Percentiles rank a stretch among this genome's conserved stretches.
These are phyloP conservation scores for Prunella fulvescens DNA, from an alignment of 2,113 vertebrate genomes.

Conservation along the genomic window DNA sequence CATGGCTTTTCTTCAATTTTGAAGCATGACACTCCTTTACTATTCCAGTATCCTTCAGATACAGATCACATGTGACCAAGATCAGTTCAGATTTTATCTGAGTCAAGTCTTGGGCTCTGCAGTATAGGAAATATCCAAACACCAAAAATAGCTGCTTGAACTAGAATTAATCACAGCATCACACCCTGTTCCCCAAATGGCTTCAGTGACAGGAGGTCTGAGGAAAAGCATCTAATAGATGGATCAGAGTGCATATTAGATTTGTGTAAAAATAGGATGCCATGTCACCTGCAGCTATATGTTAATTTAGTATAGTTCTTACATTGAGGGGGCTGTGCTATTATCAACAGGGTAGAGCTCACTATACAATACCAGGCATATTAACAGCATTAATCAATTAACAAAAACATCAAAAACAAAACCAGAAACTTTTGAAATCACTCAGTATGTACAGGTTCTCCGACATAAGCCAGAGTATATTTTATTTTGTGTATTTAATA, in stretches of 20 bases:
- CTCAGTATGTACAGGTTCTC: background rate
- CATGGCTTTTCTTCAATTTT: background rate
- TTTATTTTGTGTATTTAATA: background rate
- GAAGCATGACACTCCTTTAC: background rate
- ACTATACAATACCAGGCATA: background rate
- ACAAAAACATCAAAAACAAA: background rate
- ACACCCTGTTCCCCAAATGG: background rate
- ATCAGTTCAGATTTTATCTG: constrained; percentile 8
- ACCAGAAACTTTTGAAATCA: background rate
- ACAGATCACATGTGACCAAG: background rate
- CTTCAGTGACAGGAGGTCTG: background rate
- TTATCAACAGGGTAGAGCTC: background rate
- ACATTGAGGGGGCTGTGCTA: background rate
- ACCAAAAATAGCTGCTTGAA: constrained; percentile 34
- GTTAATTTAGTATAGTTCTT: background rate
- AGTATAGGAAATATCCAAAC: background rate
- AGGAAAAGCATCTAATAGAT: background rate
- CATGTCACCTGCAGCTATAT: background rate
- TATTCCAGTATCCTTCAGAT: background rate
- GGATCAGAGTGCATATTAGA: background rate
- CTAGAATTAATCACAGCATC: background rate
- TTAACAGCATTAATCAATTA: background rate
- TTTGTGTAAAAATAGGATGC: background rate
- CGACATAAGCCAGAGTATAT: background rate
- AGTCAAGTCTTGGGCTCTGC: background rate